Conservation (phyloP, 2,797 vertebrate species). For the Tapirus indicus region DNA sequence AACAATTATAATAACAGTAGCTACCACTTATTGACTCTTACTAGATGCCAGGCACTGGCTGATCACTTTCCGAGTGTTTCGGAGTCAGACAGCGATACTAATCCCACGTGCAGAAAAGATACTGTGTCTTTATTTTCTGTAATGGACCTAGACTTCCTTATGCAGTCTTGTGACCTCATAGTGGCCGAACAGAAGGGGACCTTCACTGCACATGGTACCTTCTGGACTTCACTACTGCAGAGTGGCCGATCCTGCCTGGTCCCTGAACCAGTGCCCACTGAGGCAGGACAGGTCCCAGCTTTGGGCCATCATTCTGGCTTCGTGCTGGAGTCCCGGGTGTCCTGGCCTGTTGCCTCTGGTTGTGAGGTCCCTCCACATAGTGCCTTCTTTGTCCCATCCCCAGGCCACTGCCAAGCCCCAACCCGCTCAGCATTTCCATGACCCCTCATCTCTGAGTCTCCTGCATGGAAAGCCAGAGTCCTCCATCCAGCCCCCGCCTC, state of each 20-base stretch:
- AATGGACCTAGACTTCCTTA: neutral
- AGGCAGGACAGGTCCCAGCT: neutral
- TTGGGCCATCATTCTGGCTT: neutral
- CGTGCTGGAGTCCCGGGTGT: neutral
- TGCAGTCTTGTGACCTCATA: neutral
- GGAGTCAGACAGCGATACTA: neutral
- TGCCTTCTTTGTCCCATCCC: no score
- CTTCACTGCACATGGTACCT: accelerated
- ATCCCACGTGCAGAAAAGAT: neutral
- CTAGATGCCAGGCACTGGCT: neutral
- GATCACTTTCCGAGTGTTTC: neutral
- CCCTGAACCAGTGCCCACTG: neutral
- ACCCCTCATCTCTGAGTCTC: neutral
- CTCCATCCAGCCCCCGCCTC: accelerated
- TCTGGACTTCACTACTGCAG: neutral
- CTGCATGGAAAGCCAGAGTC: neutral
- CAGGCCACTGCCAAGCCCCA: neutral
- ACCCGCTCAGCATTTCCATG: neutral
- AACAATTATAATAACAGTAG: neutral
- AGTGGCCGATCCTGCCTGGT: neutral
- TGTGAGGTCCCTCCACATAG: neutral
- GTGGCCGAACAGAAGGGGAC: neutral
- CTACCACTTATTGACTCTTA: neutral
- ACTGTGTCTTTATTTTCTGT: neutral
- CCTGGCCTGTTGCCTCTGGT: neutral